phyloP scores from a whole-genome alignment of 2,113 vertebrate species.

The Carettochelys insculpta region DNA sequence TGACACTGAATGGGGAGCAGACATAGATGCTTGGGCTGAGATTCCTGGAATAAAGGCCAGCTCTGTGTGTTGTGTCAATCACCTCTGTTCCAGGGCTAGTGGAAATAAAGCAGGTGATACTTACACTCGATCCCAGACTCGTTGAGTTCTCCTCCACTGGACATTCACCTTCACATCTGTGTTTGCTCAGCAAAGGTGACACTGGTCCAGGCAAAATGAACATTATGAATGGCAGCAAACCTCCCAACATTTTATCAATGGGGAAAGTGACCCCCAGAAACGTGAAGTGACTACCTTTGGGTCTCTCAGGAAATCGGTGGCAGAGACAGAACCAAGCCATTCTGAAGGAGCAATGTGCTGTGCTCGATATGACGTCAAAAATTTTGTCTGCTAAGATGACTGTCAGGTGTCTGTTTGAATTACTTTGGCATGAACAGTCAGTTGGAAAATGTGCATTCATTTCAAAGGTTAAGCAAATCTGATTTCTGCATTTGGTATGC shows the following conservation, averaged over 20 bases:
- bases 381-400: slow-evolving; percentile 63
- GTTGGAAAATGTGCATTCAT: slow-evolving; percentile 60
- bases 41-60: background rate
- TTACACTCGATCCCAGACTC: background rate
- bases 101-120: background rate
- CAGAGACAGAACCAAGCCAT: background rate
- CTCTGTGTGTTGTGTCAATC: background rate
- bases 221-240: slow-evolving; percentile 31
- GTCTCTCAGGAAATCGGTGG: background rate
- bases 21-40: background rate
- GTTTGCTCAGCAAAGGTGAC: background rate
- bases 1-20: background rate
- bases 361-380: slow-evolving; percentile 23
- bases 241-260: background rate
- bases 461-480: slow-evolving; percentile 72
- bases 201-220: background rate
- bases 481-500: slow-evolving; percentile 43
- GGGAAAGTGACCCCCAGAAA: background rate
- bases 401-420: slow-evolving; percentile 70
- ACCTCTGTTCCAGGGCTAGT: background rate
- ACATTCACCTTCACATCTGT: background rate
- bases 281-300: slow-evolving; percentile 2
- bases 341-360: background rate
- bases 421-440: slow-evolving; percentile 54
- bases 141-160: background rate